A percentile compares a stretch with the other conserved stretches of the same genome.
phyloP scores from a whole-genome alignment of 2,797 vertebrate species.

The Percopsis omiscomaycus region DNA sequence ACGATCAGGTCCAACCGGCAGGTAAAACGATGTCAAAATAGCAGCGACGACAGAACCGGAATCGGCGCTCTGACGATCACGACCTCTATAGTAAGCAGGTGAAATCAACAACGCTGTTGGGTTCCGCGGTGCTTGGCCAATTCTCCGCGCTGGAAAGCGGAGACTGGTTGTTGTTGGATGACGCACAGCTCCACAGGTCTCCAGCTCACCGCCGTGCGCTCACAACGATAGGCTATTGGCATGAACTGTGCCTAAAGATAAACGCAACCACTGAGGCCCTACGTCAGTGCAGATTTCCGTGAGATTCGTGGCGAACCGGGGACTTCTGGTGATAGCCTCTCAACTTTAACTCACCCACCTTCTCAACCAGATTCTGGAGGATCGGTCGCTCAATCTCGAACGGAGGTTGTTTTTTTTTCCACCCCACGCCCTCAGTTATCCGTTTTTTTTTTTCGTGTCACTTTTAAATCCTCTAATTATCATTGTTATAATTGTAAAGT shows the following conservation, averaged over 20 bases:
- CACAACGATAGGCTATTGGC: background rate
- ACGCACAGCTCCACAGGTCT: constrained; percentile 8
- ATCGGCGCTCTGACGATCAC: constrained; percentile 1
- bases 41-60: constrained; percentile 8
- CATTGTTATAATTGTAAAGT: too few species aligned
- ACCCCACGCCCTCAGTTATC: too few species aligned
- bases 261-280: background rate
- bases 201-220: background rate
- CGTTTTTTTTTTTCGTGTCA: too few species aligned
- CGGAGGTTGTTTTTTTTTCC: too few species aligned
- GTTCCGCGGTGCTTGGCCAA: background rate
- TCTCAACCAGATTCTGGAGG: too few species aligned
- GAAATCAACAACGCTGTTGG: background rate
- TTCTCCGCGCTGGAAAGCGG: constrained; percentile 6
- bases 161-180: constrained; percentile 1
- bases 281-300: constrained; percentile 1
- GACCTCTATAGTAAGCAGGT: constrained; percentile 18
- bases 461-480: too few species aligned
- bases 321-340: too few species aligned
- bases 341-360: too few species aligned
- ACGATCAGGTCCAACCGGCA: constrained; percentile 22
- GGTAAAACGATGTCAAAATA: background rate
- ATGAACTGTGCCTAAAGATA: too few species aligned
- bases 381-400: too few species aligned
- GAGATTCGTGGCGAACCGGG: constrained; percentile 1